phyloP scores from a whole-genome alignment of 2,797 vertebrate species.

The Alcedo quadribrachys region DNA sequence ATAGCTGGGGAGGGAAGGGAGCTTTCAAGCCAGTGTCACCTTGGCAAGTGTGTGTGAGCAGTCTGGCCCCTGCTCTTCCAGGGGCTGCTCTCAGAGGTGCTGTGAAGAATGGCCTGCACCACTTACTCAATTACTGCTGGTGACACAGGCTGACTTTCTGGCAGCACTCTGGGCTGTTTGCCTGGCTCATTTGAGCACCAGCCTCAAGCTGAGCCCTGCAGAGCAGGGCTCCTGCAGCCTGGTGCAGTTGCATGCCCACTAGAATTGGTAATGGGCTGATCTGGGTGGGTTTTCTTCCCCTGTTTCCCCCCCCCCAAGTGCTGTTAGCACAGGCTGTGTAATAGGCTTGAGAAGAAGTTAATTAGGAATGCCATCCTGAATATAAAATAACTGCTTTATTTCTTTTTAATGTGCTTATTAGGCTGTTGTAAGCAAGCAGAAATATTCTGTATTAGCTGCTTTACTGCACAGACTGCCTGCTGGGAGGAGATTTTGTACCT shows the following conservation, averaged over 20 bases:
- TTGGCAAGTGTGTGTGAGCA: conserved; percentile 23
- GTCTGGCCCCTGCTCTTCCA: neutral
- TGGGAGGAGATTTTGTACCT: neutral
- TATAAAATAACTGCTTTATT: neutral
- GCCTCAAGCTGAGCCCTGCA: neutral
- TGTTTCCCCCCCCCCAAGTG: neutral
- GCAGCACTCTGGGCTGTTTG: neutral
- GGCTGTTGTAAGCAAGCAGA: neutral
- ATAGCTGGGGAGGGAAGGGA: conserved; percentile 2
- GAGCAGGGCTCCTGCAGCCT: neutral
- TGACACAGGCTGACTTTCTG: neutral
- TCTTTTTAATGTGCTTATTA: neutral
- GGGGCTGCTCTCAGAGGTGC: neutral
- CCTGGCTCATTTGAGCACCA: neutral
- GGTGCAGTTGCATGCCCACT: conserved; percentile 19
- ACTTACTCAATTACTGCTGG: conserved; percentile 15
- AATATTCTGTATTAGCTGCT: neutral
- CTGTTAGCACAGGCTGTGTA: neutral
- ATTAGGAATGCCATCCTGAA: conserved; percentile 14
- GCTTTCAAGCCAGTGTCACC: conserved; percentile 48
- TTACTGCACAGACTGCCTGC: neutral
- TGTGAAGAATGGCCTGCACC: neutral
- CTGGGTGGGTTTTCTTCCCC: neutral
- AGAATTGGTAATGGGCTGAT: conserved; percentile 7
- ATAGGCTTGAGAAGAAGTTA: neutral